Percentiles rank a stretch among this genome's conserved stretches.
Evolutionary conservation across 2,888 invertebrate genomes (phyloP).

Genomic region (Plebejus argus): DNA sequence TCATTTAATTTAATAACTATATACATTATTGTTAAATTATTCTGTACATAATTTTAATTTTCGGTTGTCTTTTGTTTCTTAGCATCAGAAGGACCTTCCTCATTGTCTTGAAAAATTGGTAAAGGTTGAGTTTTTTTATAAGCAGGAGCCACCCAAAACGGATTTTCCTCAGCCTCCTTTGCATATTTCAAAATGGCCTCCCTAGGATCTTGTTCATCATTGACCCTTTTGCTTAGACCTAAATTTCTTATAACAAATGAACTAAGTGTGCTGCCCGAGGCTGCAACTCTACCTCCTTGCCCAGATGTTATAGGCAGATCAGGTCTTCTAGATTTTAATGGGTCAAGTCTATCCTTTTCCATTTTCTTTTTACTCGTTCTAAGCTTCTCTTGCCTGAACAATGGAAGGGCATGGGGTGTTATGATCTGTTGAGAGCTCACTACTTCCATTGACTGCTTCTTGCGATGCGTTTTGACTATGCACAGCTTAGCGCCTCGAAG

Average conservation of each 20-base stretch:
- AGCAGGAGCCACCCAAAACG: constrained; percentile 97
- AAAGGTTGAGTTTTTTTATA: constrained; percentile 94
- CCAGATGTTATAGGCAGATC: constrained; percentile 94
- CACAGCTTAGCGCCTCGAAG: constrained; percentile 95
- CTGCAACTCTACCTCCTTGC: constrained; percentile 95
- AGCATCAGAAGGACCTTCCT: constrained; percentile 74
- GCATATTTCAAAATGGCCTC: constrained; percentile 97
- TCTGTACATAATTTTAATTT: constrained; percentile 32
- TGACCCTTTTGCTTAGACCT: constrained; percentile 94
- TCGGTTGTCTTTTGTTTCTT: constrained; percentile 75
- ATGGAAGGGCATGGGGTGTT: constrained; percentile 96
- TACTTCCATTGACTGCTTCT: constrained; percentile 91
- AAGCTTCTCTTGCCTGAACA: constrained; percentile 95
- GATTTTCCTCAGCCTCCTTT: constrained; percentile 97
- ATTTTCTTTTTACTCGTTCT: constrained; percentile 93
- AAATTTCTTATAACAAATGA: constrained; percentile 98
- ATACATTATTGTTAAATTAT: not conserved
- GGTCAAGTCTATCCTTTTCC: constrained; percentile 94
- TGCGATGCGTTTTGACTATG: constrained; percentile 89
- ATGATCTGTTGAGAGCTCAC: constrained; percentile 96
- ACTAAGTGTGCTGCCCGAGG: constrained; percentile 96
- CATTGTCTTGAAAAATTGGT: constrained; percentile 85
- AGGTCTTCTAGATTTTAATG: constrained; percentile 90
- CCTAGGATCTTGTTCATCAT: constrained; percentile 96
- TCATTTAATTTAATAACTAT: not conserved